Percentiles rank a stretch among this genome's conserved stretches.
These are phyloP conservation scores for Meriones unguiculatus DNA, from an alignment of 2,113 vertebrate genomes.

Conservation along the genomic window DNA sequence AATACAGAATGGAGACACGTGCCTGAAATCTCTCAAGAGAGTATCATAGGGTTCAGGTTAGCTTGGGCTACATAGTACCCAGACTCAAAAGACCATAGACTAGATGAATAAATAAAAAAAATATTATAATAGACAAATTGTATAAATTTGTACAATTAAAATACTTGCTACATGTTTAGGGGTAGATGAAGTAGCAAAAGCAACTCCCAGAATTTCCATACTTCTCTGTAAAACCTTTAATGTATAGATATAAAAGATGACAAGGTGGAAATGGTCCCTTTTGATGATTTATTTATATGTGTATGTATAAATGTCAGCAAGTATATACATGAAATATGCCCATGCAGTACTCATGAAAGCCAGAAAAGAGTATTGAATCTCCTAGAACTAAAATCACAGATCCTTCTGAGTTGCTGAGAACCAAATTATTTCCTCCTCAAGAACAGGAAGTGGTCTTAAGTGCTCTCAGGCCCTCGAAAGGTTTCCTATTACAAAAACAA, in stretches of 20 bases:
- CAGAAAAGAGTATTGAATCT: not conserved
- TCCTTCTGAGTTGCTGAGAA: not conserved
- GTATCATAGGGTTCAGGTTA: not conserved
- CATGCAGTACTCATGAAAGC: not conserved
- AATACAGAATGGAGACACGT: not conserved
- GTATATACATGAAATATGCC: not conserved
- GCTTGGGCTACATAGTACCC: not conserved
- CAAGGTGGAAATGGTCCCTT: not conserved
- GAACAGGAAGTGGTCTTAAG: not conserved
- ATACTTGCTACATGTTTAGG: not conserved
- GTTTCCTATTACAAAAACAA: not conserved
- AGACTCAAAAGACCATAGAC: not conserved
- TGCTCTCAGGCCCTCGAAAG: not conserved
- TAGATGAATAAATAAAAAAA: not conserved
- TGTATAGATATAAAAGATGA: not conserved
- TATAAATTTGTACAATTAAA: not conserved
- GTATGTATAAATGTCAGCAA: not conserved
- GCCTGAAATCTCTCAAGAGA: too few species aligned
- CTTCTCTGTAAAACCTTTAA: not conserved
- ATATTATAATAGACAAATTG: not conserved
- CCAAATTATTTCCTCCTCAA: not conserved
- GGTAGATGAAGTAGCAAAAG: not conserved
- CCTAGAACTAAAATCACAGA: not conserved
- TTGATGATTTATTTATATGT: not conserved
- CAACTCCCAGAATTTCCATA: not conserved